A percentile compares a stretch with the other conserved stretches of the same genome.
phyloP scores from a whole-genome alignment of 2,888 invertebrate genomes.

The Mimachlamys varia region DNA sequence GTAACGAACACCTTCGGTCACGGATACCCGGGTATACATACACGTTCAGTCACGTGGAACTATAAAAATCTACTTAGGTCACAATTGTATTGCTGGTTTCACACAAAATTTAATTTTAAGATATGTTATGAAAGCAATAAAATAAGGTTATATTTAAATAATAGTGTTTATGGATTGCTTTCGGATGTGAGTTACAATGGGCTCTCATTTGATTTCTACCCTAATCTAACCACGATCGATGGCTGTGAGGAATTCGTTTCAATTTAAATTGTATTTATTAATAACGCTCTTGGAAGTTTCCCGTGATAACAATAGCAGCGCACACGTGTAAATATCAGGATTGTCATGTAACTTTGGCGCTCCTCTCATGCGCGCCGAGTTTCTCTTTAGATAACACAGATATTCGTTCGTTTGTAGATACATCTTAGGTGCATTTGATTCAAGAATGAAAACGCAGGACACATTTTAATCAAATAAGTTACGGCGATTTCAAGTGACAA shows the following conservation, averaged over 20 bases:
- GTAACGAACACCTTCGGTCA: neutral
- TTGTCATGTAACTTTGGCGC: too few relatives aligned
- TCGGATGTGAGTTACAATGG: neutral
- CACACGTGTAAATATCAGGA: too few relatives aligned
- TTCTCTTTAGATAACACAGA: too few relatives aligned
- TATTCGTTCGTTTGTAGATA: too few relatives aligned
- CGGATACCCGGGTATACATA: neutral
- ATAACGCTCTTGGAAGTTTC: neutral
- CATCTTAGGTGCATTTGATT: too few relatives aligned
- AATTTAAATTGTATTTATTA: neutral
- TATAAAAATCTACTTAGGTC: neutral
- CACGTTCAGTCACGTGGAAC: neutral
- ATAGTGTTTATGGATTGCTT: neutral
- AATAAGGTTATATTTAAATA: neutral
- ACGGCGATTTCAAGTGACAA: too few relatives aligned
- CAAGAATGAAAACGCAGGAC: too few relatives aligned
- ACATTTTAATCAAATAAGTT: too few relatives aligned
- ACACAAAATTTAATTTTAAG: neutral
- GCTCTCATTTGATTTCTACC: neutral
- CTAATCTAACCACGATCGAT: neutral
- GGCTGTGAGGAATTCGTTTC: neutral
- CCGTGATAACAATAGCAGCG: too few relatives aligned
- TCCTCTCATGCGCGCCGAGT: too few relatives aligned
- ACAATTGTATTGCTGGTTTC: neutral
- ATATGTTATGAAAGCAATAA: constrained; percentile 21